phyloP scores from a whole-genome alignment of 2,797 vertebrate species.

The Valencia hispanica region DNA sequence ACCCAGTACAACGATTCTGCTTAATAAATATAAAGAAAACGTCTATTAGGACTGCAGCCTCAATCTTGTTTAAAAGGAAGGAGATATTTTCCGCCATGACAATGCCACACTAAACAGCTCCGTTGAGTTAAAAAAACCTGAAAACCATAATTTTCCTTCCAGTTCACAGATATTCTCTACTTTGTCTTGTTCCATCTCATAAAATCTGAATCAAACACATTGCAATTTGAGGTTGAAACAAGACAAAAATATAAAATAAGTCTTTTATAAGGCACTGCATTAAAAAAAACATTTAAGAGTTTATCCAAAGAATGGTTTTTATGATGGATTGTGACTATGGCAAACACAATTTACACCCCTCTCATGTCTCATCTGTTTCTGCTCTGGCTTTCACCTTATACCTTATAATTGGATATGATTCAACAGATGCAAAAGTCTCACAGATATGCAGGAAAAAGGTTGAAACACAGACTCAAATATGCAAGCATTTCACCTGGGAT shows the following conservation, averaged over 20 bases:
- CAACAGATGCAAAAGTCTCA: conserved; percentile 3
- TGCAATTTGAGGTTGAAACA: too few species aligned
- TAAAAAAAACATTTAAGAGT: background rate
- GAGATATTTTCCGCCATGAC: too few species aligned
- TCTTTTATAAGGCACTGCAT: background rate
- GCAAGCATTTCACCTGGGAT: conserved; percentile 27
- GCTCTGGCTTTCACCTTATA: background rate
- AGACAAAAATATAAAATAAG: background rate
- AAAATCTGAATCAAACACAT: background rate
- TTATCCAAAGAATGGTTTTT: background rate
- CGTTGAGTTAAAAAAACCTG: background rate
- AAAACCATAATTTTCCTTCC: background rate
- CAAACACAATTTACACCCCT: background rate
- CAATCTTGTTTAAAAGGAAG: too few species aligned
- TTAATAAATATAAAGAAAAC: too few species aligned
- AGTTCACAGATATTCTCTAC: background rate
- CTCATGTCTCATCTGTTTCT: background rate
- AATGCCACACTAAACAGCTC: background rate
- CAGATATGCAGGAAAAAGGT: background rate
- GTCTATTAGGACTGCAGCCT: too few species aligned
- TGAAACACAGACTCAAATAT: background rate
- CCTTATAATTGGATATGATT: background rate
- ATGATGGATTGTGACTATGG: background rate
- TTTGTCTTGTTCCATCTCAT: background rate
- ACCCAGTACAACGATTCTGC: too few species aligned